A percentile compares a stretch with the other conserved stretches of the same genome.
Evolutionary conservation across 2,888 invertebrate species (phyloP).

Genomic region (Tribolium freemani): DNA sequence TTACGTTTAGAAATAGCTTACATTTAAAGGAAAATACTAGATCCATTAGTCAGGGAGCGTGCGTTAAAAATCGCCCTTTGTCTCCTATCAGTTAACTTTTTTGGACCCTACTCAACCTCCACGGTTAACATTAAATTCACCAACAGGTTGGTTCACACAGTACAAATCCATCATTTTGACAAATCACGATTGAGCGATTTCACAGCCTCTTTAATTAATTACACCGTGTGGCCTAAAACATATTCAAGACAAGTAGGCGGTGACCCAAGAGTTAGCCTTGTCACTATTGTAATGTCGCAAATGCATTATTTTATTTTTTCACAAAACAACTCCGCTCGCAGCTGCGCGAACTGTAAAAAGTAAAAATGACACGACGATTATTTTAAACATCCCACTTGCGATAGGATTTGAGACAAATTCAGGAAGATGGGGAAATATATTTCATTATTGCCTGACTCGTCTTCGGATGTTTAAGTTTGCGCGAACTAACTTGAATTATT

Average conservation of each 20-base stretch:
- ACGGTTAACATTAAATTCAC: conserved; percentile 21
- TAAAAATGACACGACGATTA: neutral
- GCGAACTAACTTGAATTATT: conserved; percentile 28
- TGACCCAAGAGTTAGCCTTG: conserved; percentile 14
- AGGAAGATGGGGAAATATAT: neutral
- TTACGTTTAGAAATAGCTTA: conserved; percentile 43
- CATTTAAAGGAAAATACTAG: conserved; percentile 41
- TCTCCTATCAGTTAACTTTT: conserved; percentile 31
- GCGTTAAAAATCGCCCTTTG: conserved; percentile 39
- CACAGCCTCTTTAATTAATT: conserved; percentile 21
- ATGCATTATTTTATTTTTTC: neutral
- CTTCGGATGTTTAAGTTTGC: conserved; percentile 22
- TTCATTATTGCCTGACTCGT: conserved; percentile 13
- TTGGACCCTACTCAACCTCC: conserved; percentile 21
- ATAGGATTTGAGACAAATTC: neutral
- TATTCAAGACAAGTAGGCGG: conserved; percentile 18
- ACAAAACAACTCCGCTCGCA: neutral
- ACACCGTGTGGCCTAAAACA: conserved; percentile 3
- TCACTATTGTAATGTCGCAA: conserved; percentile 6
- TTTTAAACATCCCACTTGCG: neutral
- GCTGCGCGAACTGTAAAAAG: neutral
- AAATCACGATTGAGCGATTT: conserved; percentile 16
- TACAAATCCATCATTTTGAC: conserved; percentile 23
- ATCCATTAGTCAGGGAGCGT: conserved; percentile 38
- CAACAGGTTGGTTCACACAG: conserved; percentile 14